These are phyloP conservation scores for Pygathrix nemaeus DNA, from an alignment of 2,113 vertebrate genomes.

Conservation along the genomic window DNA sequence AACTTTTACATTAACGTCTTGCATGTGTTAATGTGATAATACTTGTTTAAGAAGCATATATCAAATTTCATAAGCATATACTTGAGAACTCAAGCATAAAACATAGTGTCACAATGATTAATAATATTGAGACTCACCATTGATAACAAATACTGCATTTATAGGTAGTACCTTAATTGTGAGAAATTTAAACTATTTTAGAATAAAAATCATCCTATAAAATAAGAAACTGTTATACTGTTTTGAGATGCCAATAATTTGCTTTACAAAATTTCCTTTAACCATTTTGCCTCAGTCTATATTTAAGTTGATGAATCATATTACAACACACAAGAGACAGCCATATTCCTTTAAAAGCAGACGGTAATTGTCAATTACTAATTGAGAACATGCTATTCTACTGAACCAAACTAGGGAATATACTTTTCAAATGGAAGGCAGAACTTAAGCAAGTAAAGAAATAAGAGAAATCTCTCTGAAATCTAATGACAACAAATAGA, in stretches of 20 bases:
- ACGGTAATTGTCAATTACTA: conserved; percentile 40
- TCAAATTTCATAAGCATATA: neutral
- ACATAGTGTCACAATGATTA: neutral
- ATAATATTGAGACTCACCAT: neutral
- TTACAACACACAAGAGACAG: neutral
- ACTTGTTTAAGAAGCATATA: neutral
- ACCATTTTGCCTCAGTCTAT: neutral
- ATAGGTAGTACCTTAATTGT: neutral
- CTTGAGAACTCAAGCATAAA: neutral
- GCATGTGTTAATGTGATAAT: neutral
- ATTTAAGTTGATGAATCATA: conserved; percentile 35
- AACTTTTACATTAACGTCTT: neutral
- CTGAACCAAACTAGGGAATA: neutral
- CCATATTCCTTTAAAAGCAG: conserved; percentile 9
- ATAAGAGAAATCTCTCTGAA: neutral
- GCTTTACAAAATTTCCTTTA: conserved; percentile 14
- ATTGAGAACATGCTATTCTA: conserved; percentile 28
- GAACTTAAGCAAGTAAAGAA: neutral
- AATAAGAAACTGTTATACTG: neutral
- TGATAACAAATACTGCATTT: neutral
- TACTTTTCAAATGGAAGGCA: neutral
- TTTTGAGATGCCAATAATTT: neutral
- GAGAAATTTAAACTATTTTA: neutral
- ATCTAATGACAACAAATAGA: neutral
- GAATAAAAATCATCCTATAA: neutral